Base-by-base conservation (phyloP, 2,113 vertebrate genomes). In the Oenanthe melanoleuca region DNA sequence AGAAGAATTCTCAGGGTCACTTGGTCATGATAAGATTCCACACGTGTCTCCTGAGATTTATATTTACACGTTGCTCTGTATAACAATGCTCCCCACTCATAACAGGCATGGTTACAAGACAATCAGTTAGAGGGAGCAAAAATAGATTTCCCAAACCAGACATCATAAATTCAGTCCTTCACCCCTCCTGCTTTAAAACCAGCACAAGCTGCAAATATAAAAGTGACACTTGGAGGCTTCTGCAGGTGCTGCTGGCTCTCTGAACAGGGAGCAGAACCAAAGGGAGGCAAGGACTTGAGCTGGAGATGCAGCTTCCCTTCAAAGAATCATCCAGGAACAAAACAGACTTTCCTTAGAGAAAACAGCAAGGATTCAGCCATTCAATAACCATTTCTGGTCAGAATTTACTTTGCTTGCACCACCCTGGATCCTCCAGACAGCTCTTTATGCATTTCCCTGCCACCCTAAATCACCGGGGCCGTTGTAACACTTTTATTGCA, bases 101-200 rank as follows among this genome's bases (percentile, higher is more conserved):
- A 88, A 84, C 81, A 85, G 80, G 73, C 65, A 11, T 5, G 20
- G 86, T 49, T 89, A 88, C 86, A 87, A 92, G 89, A 92, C 92
- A 84, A 90, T 70, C 88, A 64, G 77, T 81, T 87, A 56, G 57
- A 75, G 45, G 42, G 50, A 91, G 87, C 61, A 75, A 87, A 93
- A 95, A 71, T 33, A 92, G 73, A 85, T 96, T 91, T 93, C 74
- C 87, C 70, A 77, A 79, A 61, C 14, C 71, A 82, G 90, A 77
- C 66, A 31, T 61, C 50, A 75, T 67, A 75, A 94, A 94, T 79
- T 45, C 95, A 78, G 44, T 3, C 29, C 40, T 92, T 93, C 34
- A 8, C 26, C 34, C 53, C 47, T 73, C 63, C 63, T 69, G 42
- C 57, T 77, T 95, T 82, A 53, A 92, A 93, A 61, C 9, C 60